Percentiles rank a stretch among this genome's conserved stretches.
Evolutionary conservation across 2,888 invertebrate genomes (phyloP).

Genomic region (Oegoconia quadripuncta): DNA sequence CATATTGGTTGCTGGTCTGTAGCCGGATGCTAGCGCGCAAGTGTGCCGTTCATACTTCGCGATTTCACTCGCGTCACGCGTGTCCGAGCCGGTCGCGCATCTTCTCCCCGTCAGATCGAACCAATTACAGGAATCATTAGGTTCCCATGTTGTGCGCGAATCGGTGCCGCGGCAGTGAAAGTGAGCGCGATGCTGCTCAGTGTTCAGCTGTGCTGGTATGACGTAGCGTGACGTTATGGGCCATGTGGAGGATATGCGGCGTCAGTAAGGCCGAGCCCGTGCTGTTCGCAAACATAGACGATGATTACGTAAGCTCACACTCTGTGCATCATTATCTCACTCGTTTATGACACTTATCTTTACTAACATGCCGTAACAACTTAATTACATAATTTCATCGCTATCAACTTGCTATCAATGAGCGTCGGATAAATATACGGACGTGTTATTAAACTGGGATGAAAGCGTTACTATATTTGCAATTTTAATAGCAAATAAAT

Average conservation of each 20-base stretch:
- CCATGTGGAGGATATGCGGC: conserved; percentile 76
- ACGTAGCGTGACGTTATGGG: conserved; percentile 66
- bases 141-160: conserved; percentile 38
- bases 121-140: conserved; percentile 46
- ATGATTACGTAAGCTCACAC: conserved; percentile 64
- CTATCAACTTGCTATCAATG: too few species aligned
- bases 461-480: too few species aligned
- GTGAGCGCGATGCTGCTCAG: conserved; percentile 56
- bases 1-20: conserved; percentile 29
- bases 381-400: too few species aligned
- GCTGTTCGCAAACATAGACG: conserved; percentile 51
- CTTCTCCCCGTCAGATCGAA: conserved; percentile 44
- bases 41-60: conserved; percentile 55
- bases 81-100: conserved; percentile 48
- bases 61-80: conserved; percentile 75
- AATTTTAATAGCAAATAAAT: too few species aligned
- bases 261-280: conserved; percentile 70
- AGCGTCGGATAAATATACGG: too few species aligned
- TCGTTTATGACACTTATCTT: too few species aligned
- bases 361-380: too few species aligned
- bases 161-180: conserved; percentile 51
- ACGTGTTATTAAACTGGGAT: too few species aligned
- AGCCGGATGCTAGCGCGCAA: conserved; percentile 56
- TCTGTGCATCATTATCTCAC: background rate
- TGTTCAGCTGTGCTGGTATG: conserved; percentile 56